Percentiles rank a stretch among this genome's conserved stretches.
These are phyloP conservation scores for Pyrrhosoma nymphula DNA, from an alignment of 2,888 invertebrate species.

Conservation along the genomic window DNA sequence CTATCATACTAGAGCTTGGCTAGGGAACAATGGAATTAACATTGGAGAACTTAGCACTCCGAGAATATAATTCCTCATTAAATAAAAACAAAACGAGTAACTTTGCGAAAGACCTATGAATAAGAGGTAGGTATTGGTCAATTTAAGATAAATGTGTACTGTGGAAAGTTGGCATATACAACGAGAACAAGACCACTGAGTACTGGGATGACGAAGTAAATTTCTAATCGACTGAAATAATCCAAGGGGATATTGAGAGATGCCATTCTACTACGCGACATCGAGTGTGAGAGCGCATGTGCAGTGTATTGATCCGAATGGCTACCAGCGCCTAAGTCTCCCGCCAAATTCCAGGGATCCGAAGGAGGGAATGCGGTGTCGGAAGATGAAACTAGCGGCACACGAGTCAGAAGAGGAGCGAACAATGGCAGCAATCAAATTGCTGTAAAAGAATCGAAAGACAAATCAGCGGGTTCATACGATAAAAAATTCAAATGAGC, in stretches of 20 bases:
- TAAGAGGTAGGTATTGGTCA: neutral
- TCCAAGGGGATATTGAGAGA: neutral
- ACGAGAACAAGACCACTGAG: neutral
- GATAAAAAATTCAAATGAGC: neutral
- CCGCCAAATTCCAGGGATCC: constrained; percentile 39
- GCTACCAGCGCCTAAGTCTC: constrained; percentile 37
- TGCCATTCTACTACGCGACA: constrained; percentile 1
- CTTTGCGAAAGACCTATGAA: neutral
- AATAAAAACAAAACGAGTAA: too few species aligned
- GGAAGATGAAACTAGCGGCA: neutral
- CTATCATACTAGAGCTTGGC: too few species aligned
- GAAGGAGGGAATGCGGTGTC: neutral
- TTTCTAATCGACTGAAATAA: neutral
- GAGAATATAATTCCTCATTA: too few species aligned
- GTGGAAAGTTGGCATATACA: neutral
- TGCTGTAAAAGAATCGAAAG: neutral
- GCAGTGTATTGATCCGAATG: constrained; percentile 58
- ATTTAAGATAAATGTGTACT: neutral
- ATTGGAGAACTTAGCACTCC: too few species aligned
- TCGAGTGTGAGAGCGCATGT: constrained; percentile 20
- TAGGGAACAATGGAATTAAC: too few species aligned
- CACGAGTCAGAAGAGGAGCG: neutral
- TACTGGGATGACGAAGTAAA: neutral
- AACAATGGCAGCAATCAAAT: constrained; percentile 29
- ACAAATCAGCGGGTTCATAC: neutral